A percentile compares a stretch with the other conserved stretches of the same genome.
Evolutionary conservation across 2,797 vertebrate genomes (phyloP).

Genomic region (Acanthornis magna): DNA sequence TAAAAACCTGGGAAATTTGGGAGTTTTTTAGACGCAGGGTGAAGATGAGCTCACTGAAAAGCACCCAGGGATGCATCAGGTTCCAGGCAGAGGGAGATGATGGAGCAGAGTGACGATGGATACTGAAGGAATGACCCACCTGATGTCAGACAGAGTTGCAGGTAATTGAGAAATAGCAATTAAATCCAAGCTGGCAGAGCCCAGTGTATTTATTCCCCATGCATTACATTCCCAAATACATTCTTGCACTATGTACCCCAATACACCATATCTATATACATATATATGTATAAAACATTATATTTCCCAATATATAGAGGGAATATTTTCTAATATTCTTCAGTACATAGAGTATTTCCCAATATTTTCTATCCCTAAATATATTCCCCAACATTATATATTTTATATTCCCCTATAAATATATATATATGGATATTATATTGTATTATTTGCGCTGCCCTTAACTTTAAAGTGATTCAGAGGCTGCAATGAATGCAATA

Average conservation of each 20-base stretch:
- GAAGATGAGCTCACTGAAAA: background rate
- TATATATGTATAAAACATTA: background rate
- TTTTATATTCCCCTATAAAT: background rate
- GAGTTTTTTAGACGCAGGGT: accelerated
- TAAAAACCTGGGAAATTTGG: accelerated
- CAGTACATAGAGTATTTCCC: background rate
- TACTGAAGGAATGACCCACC: background rate
- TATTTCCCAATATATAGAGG: background rate
- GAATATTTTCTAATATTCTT: background rate
- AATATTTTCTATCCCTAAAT: background rate
- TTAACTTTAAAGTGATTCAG: background rate
- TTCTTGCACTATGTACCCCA: background rate
- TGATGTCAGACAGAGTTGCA: background rate
- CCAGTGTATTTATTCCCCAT: background rate
- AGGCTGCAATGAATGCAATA: background rate
- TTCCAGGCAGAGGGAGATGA: accelerated
- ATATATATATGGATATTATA: background rate
- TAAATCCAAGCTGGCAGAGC: background rate
- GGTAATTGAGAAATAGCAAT: background rate
- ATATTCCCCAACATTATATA: background rate
- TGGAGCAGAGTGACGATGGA: background rate
- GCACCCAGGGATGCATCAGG: accelerated
- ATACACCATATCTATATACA: background rate
- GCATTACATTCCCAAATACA: background rate
- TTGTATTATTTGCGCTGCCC: background rate